Evolutionary conservation across 2,113 vertebrate genomes (phyloP), one percentile per base, ranked within the genome.

Genomic region (Ictalurus furcatus): DNA sequence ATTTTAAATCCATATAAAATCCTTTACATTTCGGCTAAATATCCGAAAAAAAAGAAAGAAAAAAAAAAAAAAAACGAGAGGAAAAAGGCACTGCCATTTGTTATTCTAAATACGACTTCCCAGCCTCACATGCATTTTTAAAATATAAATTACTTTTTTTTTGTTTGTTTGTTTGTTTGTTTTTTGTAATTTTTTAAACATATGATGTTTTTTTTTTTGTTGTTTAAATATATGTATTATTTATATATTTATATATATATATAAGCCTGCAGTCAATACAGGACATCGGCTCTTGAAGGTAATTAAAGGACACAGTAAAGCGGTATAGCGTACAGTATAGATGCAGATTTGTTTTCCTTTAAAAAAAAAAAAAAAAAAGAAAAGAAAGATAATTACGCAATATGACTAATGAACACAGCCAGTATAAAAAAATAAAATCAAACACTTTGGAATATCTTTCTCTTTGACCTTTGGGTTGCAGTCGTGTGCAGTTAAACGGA

Each of bases 1-100:
- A 84, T 92, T 92, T 92, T 90, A 92, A 93, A 94, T 92, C 92
- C 92, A 94, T 94, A 96, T 93, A 95, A 95, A 97, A 96, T 94
- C 94, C 95, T 93, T 96, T 96, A 96, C 92, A 92, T 91, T 88
- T 93, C 90, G 93, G 93, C 92, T 94, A 94, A 95, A 93, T 95
- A 94, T 95, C 94, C 95, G 94, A 94, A 97, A 96, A 97, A 97
- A 95, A 97, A 92, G 95, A 52, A 40, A n/a, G 48, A 48, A 23
- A 1, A 25, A 85, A 54, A 25, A 85, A 54, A 28, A 19, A 37
- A 82, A 37, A 82, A 61, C 61, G 44, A 2, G 5, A 71, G 96
- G 96, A 19, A 76, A 97, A 96, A 99, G 98, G 98, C 98, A 98
- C 97, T 98, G 97, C 97, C 96, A 94, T 97, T 96, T 94, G 95